Evolutionary conservation across 1,140 invertebrate species (phyloP).

Genomic region (Tribolium madens): DNA sequence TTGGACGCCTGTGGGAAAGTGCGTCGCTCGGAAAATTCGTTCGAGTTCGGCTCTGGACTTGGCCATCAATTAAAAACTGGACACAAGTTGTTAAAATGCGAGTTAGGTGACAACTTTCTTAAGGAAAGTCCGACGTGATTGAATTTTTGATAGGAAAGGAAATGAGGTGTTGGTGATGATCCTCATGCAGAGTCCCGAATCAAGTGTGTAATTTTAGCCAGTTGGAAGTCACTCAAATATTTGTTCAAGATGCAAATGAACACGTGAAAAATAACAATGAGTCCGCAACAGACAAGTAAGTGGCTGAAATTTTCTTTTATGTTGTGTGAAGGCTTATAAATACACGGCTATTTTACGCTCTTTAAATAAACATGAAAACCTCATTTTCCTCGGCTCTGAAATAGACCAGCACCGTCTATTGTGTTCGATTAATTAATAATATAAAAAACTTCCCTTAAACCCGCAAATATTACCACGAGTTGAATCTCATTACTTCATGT

Average conservation of each 20-base stretch:
- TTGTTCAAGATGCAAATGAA: background rate
- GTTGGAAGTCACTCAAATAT: background rate
- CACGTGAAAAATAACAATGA: background rate
- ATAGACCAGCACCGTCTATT: conserved; percentile 5
- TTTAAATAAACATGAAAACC: conserved; percentile 36
- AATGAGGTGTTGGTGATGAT: background rate
- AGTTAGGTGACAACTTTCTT: conserved; percentile 18
- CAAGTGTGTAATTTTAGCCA: background rate
- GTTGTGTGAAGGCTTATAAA: conserved; percentile 25
- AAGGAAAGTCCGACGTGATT: conserved; percentile 4
- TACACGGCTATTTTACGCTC: conserved; percentile 28
- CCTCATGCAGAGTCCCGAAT: background rate
- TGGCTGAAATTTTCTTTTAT: conserved; percentile 3
- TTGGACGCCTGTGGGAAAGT: conserved; percentile 4
- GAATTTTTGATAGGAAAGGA: background rate
- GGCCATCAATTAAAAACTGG: conserved; percentile 14
- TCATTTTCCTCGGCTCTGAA: conserved; percentile 6
- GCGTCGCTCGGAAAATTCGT: background rate
- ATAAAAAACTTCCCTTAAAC: background rate
- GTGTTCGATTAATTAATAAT: conserved; percentile 4
- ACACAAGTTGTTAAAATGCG: conserved; percentile 1
- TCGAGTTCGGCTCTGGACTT: background rate
- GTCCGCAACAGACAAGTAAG: background rate
- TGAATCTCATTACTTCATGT: background rate
- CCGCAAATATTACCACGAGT: background rate